phyloP scores from a whole-genome alignment of 2,797 vertebrate species.

The Rhyacichthys aspro region DNA sequence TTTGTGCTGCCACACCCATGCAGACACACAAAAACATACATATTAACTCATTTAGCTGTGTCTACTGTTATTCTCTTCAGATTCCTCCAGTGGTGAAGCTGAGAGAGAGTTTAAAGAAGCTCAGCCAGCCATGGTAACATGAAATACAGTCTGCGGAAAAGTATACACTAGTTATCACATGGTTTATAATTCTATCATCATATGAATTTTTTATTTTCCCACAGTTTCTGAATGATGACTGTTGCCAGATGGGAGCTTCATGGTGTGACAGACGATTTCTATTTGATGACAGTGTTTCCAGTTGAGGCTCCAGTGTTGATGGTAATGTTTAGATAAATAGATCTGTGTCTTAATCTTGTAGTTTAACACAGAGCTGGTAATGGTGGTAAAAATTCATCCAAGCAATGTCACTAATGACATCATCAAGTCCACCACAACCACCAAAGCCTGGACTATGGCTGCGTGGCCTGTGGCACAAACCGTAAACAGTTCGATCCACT shows the following conservation, averaged over 20 bases:
- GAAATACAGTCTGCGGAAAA: slow-evolving; percentile 23
- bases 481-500: slow-evolving; percentile 45
- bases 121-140: slow-evolving; percentile 45
- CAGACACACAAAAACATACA: slow-evolving; percentile 21
- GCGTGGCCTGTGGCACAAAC: slow-evolving; percentile 3
- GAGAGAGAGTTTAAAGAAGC: slow-evolving; percentile 26
- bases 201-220: slow-evolving; percentile 14
- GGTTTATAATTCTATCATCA: slow-evolving; percentile 15
- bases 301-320: slow-evolving; percentile 32
- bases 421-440: not conserved
- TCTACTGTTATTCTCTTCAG: slow-evolving; percentile 38
- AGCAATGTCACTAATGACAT: not conserved
- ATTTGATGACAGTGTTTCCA: slow-evolving; percentile 38
- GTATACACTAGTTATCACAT: slow-evolving; percentile 1
- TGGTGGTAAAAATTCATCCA: not conserved
- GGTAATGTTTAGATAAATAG: slow-evolving; percentile 32
- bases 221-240: slow-evolving; percentile 35
- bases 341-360: not conserved
- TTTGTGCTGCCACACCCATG: slow-evolving; percentile 47
- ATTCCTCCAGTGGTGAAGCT: slow-evolving; percentile 14
- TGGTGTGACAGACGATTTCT: slow-evolving; percentile 19
- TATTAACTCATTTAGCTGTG: slow-evolving; percentile 16
- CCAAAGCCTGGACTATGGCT: slow-evolving; percentile 12
- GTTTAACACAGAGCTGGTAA: no score
- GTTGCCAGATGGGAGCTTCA: slow-evolving; percentile 22